phyloP scores from a whole-genome alignment of 1,140 invertebrate species.

The Pseudobourletiella spinata region DNA sequence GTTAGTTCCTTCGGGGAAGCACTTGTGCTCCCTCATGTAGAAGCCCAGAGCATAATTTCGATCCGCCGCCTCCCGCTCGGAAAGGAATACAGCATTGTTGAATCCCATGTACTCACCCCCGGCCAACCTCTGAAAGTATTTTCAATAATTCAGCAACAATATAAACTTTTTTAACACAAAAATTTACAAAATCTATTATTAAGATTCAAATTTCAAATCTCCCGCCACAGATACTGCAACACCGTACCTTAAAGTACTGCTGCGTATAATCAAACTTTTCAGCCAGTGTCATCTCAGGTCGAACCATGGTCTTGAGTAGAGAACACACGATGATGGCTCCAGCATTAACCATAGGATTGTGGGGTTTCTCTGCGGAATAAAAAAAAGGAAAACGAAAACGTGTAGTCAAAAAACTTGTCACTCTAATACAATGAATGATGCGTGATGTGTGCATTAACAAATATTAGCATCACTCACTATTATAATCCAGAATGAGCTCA shows the following conservation, averaged over 20 bases:
- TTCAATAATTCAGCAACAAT: background rate
- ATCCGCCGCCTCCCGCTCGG: conserved; percentile 86
- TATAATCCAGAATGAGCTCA: conserved; percentile 85
- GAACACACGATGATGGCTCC: conserved; percentile 89
- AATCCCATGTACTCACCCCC: conserved; percentile 89
- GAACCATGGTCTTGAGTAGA: conserved; percentile 69
- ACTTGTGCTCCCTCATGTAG: conserved; percentile 95
- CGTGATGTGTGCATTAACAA: background rate
- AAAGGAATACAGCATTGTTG: conserved; percentile 88
- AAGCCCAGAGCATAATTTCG: conserved; percentile 94
- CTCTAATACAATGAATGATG: conserved; percentile 1
- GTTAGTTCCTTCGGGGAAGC: conserved; percentile 80
- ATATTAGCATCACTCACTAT: conserved; percentile 62
- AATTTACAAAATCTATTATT: background rate
- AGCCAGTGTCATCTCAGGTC: conserved; percentile 73
- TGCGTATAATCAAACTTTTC: conserved; percentile 80
- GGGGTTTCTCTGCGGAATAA: conserved; percentile 72
- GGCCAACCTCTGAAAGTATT: conserved; percentile 56
- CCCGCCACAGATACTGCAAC: background rate
- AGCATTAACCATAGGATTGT: conserved; percentile 97
- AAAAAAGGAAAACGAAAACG: conserved; percentile 31
- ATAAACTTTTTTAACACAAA: background rate
- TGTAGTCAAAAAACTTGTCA: background rate
- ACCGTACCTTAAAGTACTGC: conserved; percentile 56
- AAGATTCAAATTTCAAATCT: too few relatives aligned